Evolutionary conservation across 2,888 invertebrate species (phyloP).

Genomic region (Ctenicera cuprea): DNA sequence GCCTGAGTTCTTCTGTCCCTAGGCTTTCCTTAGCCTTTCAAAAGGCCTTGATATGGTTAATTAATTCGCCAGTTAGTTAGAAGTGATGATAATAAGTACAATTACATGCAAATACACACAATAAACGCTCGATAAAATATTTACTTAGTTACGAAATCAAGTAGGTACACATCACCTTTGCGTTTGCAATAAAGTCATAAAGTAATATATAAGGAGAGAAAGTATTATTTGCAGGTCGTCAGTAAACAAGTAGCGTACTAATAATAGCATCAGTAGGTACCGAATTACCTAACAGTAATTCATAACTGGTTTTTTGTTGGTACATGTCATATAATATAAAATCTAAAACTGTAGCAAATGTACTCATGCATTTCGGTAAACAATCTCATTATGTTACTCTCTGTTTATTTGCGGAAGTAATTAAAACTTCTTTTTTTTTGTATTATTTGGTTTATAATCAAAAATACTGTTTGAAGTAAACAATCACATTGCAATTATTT

Average conservation of each 20-base stretch:
- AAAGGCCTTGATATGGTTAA: no score
- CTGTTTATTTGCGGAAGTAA: constrained; percentile 1
- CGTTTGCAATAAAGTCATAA: constrained; percentile 16
- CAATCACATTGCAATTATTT: no score
- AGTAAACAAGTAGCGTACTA: constrained; percentile 18
- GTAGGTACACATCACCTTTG: no score
- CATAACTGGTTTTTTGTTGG: constrained; percentile 8
- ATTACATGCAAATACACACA: no score
- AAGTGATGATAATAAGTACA: no score
- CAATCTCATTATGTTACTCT: constrained; percentile 3
- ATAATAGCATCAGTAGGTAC: constrained; percentile 5
- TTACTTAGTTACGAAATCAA: no score
- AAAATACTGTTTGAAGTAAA: no score
- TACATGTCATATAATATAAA: constrained; percentile 4
- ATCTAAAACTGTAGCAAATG: background rate
- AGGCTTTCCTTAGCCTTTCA: no score
- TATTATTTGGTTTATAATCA: no score
- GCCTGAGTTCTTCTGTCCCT: no score
- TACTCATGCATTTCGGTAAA: constrained; percentile 11
- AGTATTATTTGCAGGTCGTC: constrained; percentile 31
- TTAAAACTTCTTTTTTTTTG: background rate
- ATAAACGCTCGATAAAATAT: no score
- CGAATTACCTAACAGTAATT: constrained; percentile 23
- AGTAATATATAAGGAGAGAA: constrained; percentile 40
- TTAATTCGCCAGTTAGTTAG: no score